phyloP scores from a whole-genome alignment of 2,888 invertebrate genomes.

The Scelioninae gen. 1 region DNA sequence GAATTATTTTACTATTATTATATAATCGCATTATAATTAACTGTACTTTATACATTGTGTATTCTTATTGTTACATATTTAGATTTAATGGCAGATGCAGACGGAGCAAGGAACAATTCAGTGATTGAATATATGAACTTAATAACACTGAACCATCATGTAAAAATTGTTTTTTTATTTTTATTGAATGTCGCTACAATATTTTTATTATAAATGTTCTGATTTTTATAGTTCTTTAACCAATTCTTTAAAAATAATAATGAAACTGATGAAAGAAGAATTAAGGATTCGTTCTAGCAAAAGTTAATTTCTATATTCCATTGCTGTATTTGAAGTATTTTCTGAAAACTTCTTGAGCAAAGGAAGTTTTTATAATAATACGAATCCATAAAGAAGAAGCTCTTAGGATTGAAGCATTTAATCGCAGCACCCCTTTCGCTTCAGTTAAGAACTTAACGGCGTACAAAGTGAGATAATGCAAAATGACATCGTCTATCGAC shows the following conservation, averaged over 20 bases:
- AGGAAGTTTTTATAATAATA: slow-evolving; percentile 33
- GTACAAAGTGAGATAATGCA: slow-evolving; percentile 58
- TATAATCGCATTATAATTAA: neutral
- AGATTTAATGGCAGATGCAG: no score
- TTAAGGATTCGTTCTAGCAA: neutral
- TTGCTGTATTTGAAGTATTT: slow-evolving; percentile 31
- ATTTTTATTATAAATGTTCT: no score
- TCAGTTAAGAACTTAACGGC: slow-evolving; percentile 63
- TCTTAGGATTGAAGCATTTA: slow-evolving; percentile 51
- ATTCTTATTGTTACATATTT: neutral
- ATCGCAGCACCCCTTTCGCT: slow-evolving; percentile 50
- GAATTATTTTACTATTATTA: neutral
- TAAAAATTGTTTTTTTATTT: no score
- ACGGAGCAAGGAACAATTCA: no score
- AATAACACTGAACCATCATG: no score
- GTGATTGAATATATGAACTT: no score
- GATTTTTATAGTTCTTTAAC: no score
- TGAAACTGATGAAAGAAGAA: neutral
- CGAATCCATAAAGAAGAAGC: slow-evolving; percentile 36
- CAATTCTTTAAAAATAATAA: neutral
- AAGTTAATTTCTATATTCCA: neutral
- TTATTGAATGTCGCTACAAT: no score
- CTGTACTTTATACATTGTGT: neutral
- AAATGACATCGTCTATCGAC: slow-evolving; percentile 57
- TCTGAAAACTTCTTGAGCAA: slow-evolving; percentile 8